Evolutionary conservation across 2,797 vertebrate species (phyloP).

Genomic region (Potorous gilbertii): DNA sequence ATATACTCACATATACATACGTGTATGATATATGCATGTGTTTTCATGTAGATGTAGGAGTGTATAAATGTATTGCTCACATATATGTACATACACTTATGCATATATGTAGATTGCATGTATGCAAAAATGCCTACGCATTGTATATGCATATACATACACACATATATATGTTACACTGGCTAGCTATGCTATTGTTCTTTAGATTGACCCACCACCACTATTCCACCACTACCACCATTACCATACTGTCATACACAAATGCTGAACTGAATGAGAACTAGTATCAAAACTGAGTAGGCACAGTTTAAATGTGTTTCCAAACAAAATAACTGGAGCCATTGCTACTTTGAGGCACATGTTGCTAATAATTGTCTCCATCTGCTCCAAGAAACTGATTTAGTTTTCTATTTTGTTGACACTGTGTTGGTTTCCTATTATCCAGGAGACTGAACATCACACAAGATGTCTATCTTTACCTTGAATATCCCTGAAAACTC

Average conservation of each 20-base stretch:
- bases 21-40: too few species aligned
- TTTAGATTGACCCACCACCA: background rate
- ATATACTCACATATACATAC: background rate
- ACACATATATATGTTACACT: background rate
- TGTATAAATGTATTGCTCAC: too few species aligned
- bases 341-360: background rate
- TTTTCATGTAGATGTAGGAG: too few species aligned
- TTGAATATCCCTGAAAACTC: slow-evolving; percentile 21
- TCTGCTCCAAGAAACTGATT: slow-evolving; percentile 7
- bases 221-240: background rate
- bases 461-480: background rate
- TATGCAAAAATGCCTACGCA: background rate
- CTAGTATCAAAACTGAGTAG: slow-evolving; percentile 6
- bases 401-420: slow-evolving; percentile 11
- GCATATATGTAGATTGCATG: too few species aligned
- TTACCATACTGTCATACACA: background rate
- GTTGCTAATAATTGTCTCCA: background rate
- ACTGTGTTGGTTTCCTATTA: slow-evolving; percentile 6
- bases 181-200: background rate
- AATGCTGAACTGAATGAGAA: background rate
- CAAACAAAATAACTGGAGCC: slow-evolving; percentile 15
- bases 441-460: background rate
- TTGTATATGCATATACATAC: background rate
- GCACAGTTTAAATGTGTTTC: background rate
- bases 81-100: too few species aligned